Percentiles rank a stretch among this genome's conserved stretches.
Conservation (phyloP, 1,140 invertebrate genomes). For the Magallana angulata region DNA sequence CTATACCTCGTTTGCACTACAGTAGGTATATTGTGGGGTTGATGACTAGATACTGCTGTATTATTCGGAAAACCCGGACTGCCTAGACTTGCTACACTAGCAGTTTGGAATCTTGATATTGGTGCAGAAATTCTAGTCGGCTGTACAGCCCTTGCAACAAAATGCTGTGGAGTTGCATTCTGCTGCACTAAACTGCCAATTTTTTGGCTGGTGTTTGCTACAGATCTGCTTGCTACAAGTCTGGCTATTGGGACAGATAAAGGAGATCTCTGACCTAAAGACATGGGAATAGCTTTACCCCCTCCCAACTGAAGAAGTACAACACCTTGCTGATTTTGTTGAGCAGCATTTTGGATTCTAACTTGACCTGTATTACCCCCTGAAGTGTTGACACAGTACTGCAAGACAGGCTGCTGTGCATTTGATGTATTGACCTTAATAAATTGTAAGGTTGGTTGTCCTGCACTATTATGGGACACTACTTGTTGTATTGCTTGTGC, state of each 20-base stretch:
- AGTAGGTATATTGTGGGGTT: not conserved
- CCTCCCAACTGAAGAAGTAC: constrained; percentile 54
- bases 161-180: constrained; percentile 16
- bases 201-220: not conserved
- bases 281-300: constrained; percentile 56
- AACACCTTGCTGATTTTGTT: constrained; percentile 54
- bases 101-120: constrained; percentile 51
- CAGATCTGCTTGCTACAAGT: constrained; percentile 11
- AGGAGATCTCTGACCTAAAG: constrained; percentile 44
- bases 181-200: constrained; percentile 8
- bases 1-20: not conserved
- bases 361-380: constrained; percentile 35
- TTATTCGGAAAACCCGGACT: not conserved
- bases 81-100: constrained; percentile 31
- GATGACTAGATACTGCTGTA: constrained; percentile 34
- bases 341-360: constrained; percentile 4
- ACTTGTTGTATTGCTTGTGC: constrained; percentile 35
- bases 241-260: constrained; percentile 51
- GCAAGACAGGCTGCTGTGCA: constrained; percentile 46
- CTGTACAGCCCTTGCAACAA: constrained; percentile 19
- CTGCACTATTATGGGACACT: constrained; percentile 49
- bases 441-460: constrained; percentile 46
- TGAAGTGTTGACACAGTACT: constrained; percentile 50
- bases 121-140: constrained; percentile 47
- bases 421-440: constrained; percentile 47